phyloP scores from a whole-genome alignment of 2,113 vertebrate genomes.

The Aviceda subcristata region DNA sequence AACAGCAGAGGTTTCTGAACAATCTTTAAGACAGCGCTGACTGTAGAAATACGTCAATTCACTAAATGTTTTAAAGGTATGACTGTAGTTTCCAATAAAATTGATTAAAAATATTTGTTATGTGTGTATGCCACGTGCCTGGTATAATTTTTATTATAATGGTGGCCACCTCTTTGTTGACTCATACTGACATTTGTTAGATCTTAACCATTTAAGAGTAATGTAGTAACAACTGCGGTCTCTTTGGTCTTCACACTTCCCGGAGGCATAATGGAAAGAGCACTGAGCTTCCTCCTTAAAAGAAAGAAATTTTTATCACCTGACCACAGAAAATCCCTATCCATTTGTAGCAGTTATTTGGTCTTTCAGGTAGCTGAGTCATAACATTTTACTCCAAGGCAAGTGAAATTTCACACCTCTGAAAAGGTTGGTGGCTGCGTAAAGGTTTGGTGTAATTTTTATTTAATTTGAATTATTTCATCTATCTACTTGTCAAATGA shows the following conservation, averaged over 20 bases:
- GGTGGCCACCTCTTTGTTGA: neutral
- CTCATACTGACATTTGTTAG: neutral
- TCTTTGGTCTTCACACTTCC: neutral
- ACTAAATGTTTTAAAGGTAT: neutral
- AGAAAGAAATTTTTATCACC: neutral
- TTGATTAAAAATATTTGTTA: neutral
- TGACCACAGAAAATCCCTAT: neutral
- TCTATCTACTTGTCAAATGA: neutral
- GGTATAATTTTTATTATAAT: neutral
- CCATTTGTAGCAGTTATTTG: neutral
- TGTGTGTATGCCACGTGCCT: fast-evolving
- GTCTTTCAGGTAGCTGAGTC: neutral
- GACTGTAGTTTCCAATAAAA: neutral
- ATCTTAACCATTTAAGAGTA: neutral
- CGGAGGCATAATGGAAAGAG: neutral
- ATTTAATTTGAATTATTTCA: neutral
- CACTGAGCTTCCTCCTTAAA: neutral
- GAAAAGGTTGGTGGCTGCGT: neutral
- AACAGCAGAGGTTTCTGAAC: neutral
- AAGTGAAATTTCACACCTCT: neutral
- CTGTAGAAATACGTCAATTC: neutral
- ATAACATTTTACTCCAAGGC: neutral
- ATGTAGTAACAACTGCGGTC: neutral
- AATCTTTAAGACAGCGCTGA: neutral
- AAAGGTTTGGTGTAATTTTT: neutral